A percentile compares a stretch with the other conserved stretches of the same genome.
Evolutionary conservation across 1,140 invertebrate species (phyloP).

Genomic region (Cyclargus thomasi): DNA sequence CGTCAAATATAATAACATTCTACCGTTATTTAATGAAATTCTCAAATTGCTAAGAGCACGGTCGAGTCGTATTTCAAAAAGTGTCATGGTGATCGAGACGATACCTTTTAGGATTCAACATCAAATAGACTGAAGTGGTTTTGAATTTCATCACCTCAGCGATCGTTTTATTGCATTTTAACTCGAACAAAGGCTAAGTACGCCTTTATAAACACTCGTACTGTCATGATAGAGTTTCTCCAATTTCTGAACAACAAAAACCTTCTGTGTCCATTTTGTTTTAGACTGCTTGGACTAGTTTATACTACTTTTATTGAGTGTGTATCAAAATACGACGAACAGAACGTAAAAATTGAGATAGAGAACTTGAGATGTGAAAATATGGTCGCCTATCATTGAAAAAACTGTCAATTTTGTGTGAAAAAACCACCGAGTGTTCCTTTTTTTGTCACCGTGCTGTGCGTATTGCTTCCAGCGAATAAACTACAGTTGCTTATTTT

Average conservation of each 20-base stretch:
- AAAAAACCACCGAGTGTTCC: too few relatives aligned
- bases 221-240: background rate
- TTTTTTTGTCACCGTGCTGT: too few relatives aligned
- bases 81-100: slow-evolving; percentile 25
- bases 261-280: background rate
- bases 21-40: background rate
- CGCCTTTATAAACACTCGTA: slow-evolving; percentile 16
- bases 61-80: slow-evolving; percentile 10
- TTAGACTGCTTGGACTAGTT: background rate
- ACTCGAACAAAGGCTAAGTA: slow-evolving; percentile 33
- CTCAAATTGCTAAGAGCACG: background rate
- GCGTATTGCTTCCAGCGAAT: too few relatives aligned
- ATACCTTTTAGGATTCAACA: slow-evolving; percentile 47
- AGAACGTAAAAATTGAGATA: too few relatives aligned
- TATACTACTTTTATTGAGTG: too few relatives aligned
- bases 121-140: slow-evolving; percentile 49
- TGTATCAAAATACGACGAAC: too few relatives aligned
- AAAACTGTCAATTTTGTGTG: too few relatives aligned
- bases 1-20: background rate
- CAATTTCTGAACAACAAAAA: background rate
- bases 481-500: too few relatives aligned
- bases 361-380: too few relatives aligned
- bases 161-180: slow-evolving; percentile 50
- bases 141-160: slow-evolving; percentile 53
- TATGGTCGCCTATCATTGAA: too few relatives aligned